Evolutionary conservation across 2,797 vertebrate genomes (phyloP), one percentile per base, ranked within the genome.

Genomic region (Microhierax caerulescens): DNA sequence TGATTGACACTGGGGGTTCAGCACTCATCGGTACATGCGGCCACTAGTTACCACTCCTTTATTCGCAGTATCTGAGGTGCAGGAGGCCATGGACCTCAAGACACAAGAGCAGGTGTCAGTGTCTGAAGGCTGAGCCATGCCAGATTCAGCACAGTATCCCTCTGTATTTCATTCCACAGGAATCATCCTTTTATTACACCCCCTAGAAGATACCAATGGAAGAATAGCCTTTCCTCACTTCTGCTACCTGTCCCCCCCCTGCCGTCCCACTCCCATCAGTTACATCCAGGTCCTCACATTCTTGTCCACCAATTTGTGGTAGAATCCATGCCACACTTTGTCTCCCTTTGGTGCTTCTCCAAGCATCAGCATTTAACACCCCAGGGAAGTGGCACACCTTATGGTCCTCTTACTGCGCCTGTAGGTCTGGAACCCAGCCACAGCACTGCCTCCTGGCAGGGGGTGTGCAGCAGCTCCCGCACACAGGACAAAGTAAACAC

Each of bases 1-100:
- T 91, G 80, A 64, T 16, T 78, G 76, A 32, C 20, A 2, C n/a
- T 4, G 57, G 53, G 16, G 16, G 48, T 93, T 74, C 64, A 64
- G 47, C 0, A 0, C 19, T 43, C 65, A 13, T 36, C 3, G 5
- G 18, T 41, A 65, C 60, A 32, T 5, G 27, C 28, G 56, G 36
- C 43, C 34, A 6, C 50, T 68, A 77, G 67, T 72, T 50, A 47
- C 25, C 5, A 6, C 2, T 2, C 24, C 61, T 47, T 22, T 23
- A 9, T 70, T 63, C 65, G n/a, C 48, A 77, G 18, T 21, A 21
- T 37, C 73, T 86, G 83, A 80, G 36, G 22, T 48, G 30, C 39
- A n/a, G 37, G 60, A 88, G 43, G 36, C 64, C 32, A 22, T 0
- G 37, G 85, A 50, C 25, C 32, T 84, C 39, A n/a, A 72, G n/a